Percentiles rank a stretch among this genome's conserved stretches.
These are phyloP conservation scores for Oreochromis aureus DNA, from an alignment of 2,113 vertebrate genomes.

Conservation along the genomic window DNA sequence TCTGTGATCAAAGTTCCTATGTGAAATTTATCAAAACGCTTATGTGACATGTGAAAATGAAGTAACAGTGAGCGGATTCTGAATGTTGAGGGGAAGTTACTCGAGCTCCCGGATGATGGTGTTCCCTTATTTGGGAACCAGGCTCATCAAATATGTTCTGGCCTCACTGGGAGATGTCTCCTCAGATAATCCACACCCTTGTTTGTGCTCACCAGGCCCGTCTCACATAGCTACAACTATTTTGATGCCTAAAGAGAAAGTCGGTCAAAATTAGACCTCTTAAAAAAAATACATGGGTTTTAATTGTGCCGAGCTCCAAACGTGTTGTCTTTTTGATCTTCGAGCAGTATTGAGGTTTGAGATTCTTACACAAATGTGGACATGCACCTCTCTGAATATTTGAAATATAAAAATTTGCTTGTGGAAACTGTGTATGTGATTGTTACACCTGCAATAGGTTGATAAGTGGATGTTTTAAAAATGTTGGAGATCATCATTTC, in stretches of 20 bases:
- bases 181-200: not conserved
- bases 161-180: not conserved
- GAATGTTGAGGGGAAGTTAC: not conserved
- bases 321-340: not conserved
- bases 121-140: not conserved
- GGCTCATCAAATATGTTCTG: not conserved
- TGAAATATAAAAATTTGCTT: not conserved
- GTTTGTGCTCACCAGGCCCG: not conserved
- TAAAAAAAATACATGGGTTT: not conserved
- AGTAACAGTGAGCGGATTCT: not conserved
- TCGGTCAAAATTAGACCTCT: not conserved
- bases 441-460: not conserved
- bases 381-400: not conserved
- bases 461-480: constrained; percentile 21
- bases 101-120: not conserved
- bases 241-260: not conserved
- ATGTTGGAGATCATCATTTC: not conserved
- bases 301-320: not conserved
- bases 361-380: not conserved
- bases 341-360: not conserved
- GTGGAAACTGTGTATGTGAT: constrained; percentile 19
- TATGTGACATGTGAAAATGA: not conserved
- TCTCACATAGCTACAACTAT: not conserved
- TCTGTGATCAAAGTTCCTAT: not conserved
- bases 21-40: not conserved